Percentiles rank a stretch among this genome's conserved stretches.
These are phyloP conservation scores for Brachypalpus laphriformis DNA, from an alignment of 2,888 invertebrate genomes.

Conservation along the genomic window DNA sequence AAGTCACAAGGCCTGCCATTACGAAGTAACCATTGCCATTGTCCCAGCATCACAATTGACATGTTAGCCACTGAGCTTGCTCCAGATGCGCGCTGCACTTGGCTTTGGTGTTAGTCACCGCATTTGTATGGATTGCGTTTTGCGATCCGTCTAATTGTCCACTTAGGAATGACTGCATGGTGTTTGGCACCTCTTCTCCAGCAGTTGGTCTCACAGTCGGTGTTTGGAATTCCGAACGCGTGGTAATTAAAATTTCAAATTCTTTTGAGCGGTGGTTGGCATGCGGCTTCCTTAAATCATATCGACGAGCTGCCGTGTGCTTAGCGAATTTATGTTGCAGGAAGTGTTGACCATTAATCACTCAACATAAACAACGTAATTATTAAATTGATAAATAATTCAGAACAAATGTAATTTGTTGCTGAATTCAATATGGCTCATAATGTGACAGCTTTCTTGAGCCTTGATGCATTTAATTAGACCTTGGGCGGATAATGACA, in stretches of 20 bases:
- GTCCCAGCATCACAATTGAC: slow-evolving; percentile 51
- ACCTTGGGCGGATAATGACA: slow-evolving; percentile 6
- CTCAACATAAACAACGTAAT: slow-evolving; percentile 37
- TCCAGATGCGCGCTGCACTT: slow-evolving; percentile 67
- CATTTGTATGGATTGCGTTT: slow-evolving; percentile 16
- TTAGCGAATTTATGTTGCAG: slow-evolving; percentile 14
- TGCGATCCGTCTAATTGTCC: slow-evolving; percentile 49
- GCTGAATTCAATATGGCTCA: slow-evolving; percentile 2
- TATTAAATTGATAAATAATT: slow-evolving; percentile 44
- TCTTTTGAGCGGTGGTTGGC: neutral
- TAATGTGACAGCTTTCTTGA: slow-evolving; percentile 21
- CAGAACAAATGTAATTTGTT: slow-evolving; percentile 48
- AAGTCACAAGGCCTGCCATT: slow-evolving; percentile 66
- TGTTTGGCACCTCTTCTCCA: neutral
- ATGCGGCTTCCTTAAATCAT: slow-evolving; percentile 54
- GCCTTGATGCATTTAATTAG: slow-evolving; percentile 26
- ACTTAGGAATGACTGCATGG: slow-evolving; percentile 25
- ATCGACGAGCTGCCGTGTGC: neutral
- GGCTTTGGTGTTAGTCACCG: slow-evolving; percentile 67
- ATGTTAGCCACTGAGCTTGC: slow-evolving; percentile 42
- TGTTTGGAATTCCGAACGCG: slow-evolving; percentile 51
- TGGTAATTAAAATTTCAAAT: slow-evolving; percentile 59
- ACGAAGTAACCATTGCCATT: slow-evolving; percentile 32
- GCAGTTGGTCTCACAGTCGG: neutral
- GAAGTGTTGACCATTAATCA: slow-evolving; percentile 45